Percentiles rank a stretch among this genome's conserved stretches.
Conservation (phyloP, 2,888 invertebrate genomes). For the Nasonovia ribisnigri region DNA sequence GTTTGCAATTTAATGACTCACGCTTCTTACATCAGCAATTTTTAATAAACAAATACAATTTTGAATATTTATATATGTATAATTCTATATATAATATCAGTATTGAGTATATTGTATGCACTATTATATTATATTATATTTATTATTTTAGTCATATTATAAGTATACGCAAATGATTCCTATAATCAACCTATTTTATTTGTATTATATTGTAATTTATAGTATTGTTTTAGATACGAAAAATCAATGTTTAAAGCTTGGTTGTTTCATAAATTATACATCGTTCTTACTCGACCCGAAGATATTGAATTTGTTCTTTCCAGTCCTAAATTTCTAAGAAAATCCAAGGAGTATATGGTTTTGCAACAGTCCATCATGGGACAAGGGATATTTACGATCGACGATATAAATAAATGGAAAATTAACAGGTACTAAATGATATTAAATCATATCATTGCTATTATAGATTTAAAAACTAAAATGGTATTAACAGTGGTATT, state of each 20-base stretch:
- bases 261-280: conserved; percentile 38
- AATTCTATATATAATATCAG: too few species aligned
- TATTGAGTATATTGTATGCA: not conserved
- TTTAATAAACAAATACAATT: not conserved
- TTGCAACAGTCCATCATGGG: conserved; percentile 62
- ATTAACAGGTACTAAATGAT: conserved; percentile 28
- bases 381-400: conserved; percentile 59
- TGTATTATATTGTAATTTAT: not conserved
- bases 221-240: conserved; percentile 9
- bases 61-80: not conserved
- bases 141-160: not conserved
- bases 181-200: not conserved
- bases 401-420: conserved; percentile 56
- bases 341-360: conserved; percentile 52
- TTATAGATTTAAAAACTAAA: not conserved
- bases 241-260: conserved; percentile 40
- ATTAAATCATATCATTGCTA: not conserved
- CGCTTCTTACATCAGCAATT: too few species aligned
- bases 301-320: conserved; percentile 54
- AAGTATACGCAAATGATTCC: not conserved
- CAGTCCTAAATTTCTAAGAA: conserved; percentile 38
- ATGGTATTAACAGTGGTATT: not conserved
- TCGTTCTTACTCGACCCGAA: conserved; percentile 48
- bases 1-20: too few species aligned
- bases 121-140: not conserved